Percentiles rank a stretch among this genome's conserved stretches.
Evolutionary conservation across 2,888 invertebrate genomes (phyloP).

Genomic region (Drosophila yooni): DNA sequence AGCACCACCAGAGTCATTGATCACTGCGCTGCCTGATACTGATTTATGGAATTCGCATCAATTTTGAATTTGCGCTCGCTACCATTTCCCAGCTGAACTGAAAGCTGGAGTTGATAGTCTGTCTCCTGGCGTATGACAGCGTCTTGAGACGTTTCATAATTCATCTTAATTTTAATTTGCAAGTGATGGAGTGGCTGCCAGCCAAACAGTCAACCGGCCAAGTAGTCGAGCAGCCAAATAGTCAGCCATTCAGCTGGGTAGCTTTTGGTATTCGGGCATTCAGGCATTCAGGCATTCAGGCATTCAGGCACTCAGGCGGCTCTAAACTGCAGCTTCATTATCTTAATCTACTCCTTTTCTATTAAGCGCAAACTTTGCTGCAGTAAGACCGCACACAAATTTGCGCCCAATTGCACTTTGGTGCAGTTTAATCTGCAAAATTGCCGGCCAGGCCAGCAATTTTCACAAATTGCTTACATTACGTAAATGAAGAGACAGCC

Average conservation of each 20-base stretch:
- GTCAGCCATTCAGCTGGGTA: slow-evolving; percentile 13
- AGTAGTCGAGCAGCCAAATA: slow-evolving; percentile 14
- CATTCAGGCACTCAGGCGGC: slow-evolving; percentile 47
- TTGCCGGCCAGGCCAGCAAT: slow-evolving; percentile 73
- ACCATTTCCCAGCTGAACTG: slow-evolving; percentile 37
- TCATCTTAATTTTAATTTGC: slow-evolving; percentile 80
- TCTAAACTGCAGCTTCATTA: slow-evolving; percentile 77
- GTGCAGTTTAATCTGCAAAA: slow-evolving; percentile 77
- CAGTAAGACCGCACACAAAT: slow-evolving; percentile 65
- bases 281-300: not conserved
- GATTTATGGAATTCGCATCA: slow-evolving; percentile 78
- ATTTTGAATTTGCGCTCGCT: slow-evolving; percentile 68
- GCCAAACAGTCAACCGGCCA: slow-evolving; percentile 7
- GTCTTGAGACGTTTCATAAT: slow-evolving; percentile 73
- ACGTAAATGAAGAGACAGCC: slow-evolving; percentile 76
- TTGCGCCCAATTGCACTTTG: slow-evolving; percentile 80
- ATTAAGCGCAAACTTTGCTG: slow-evolving; percentile 52
- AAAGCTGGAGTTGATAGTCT: slow-evolving; percentile 52
- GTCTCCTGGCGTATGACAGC: slow-evolving; percentile 56
- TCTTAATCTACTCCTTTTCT: slow-evolving; percentile 75
- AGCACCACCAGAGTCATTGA: slow-evolving; percentile 63
- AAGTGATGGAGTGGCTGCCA: slow-evolving; percentile 77
- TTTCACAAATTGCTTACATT: slow-evolving; percentile 78
- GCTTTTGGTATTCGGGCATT: slow-evolving; percentile 35
- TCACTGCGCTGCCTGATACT: slow-evolving; percentile 68